A percentile compares a stretch with the other conserved stretches of the same genome.
phyloP scores from a whole-genome alignment of 2,113 vertebrate species.

The Erpornis zantholeuca region DNA sequence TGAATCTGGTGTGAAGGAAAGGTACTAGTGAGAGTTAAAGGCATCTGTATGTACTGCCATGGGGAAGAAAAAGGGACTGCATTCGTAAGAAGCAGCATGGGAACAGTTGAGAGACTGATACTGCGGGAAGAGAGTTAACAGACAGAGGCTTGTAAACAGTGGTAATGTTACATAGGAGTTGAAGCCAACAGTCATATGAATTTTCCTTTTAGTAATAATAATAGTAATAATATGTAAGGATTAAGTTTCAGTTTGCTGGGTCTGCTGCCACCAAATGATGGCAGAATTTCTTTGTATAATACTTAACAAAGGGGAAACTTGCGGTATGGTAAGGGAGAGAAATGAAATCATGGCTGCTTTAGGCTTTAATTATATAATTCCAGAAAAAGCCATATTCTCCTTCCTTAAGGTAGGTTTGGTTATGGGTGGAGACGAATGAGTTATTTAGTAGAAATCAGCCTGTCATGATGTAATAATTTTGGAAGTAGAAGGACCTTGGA shows the following conservation, averaged over 20 bases:
- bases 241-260: background rate
- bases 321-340: background rate
- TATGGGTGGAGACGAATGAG: background rate
- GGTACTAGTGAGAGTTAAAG: background rate
- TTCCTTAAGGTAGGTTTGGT: background rate
- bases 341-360: background rate
- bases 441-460: background rate
- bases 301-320: background rate
- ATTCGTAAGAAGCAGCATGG: background rate
- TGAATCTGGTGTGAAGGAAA: background rate
- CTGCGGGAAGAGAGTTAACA: accelerated
- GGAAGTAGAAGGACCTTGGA: background rate
- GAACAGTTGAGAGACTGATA: background rate
- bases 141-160: background rate
- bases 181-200: background rate
- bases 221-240: background rate
- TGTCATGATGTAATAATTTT: background rate
- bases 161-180: background rate
- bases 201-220: background rate
- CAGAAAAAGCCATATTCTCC: background rate
- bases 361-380: background rate
- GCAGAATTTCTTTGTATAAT: background rate
- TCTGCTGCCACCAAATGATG: background rate
- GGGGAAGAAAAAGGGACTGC: background rate
- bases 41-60: background rate